Conservation (phyloP, 2,888 invertebrate genomes). For the Pemphredon lugubris region DNA sequence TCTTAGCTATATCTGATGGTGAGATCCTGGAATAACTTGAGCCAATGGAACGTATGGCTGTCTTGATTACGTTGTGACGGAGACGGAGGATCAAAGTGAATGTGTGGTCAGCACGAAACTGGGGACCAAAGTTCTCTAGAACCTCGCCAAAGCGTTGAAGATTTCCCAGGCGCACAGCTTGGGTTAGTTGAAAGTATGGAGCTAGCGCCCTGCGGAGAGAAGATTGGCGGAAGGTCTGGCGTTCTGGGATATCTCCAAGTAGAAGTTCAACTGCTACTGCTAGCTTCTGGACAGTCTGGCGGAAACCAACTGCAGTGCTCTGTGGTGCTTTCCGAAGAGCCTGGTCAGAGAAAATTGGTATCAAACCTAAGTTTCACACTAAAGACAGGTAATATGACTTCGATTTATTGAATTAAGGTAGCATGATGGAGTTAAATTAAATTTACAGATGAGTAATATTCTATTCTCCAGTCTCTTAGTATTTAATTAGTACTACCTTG, state of each 20-base stretch:
- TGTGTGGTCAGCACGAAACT: constrained; percentile 97
- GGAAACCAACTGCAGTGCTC: constrained; percentile 98
- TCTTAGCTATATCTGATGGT: constrained; percentile 95
- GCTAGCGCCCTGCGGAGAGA: constrained; percentile 93
- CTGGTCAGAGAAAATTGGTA: constrained; percentile 78
- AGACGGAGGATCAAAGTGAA: constrained; percentile 97
- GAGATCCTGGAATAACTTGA: constrained; percentile 98
- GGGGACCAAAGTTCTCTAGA: constrained; percentile 93
- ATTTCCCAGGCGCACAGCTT: constrained; percentile 97
- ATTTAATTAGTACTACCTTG: neutral
- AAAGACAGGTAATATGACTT: too few species aligned
- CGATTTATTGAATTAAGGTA: too few species aligned
- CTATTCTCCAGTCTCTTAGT: neutral
- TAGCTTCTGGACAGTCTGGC: constrained; percentile 97
- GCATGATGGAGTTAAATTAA: too few species aligned
- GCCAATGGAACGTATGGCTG: constrained; percentile 97
- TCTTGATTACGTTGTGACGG: constrained; percentile 99
- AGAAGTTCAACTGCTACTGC: constrained; percentile 97
- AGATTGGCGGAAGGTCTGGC: constrained; percentile 96
- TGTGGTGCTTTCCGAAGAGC: constrained; percentile 98
- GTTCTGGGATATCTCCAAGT: constrained; percentile 98
- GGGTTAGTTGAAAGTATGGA: constrained; percentile 98
- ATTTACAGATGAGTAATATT: too few species aligned
- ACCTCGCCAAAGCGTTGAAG: constrained; percentile 96
- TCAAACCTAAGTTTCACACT: too few species aligned